A percentile compares a stretch with the other conserved stretches of the same genome.
phyloP scores from a whole-genome alignment of 2,888 invertebrate genomes.

The Monopis laevigella region DNA sequence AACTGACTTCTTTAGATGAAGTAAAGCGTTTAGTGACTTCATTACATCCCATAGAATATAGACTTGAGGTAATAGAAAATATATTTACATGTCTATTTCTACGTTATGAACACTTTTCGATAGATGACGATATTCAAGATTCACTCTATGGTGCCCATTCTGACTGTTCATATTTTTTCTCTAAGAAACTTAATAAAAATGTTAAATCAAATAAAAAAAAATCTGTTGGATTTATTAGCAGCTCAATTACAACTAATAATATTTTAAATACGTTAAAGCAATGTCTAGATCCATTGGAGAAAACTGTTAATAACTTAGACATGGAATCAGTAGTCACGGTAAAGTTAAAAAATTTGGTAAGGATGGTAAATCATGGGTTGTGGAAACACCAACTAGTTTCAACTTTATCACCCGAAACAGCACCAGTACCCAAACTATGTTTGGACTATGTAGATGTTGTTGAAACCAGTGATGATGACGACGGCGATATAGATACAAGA shows the following conservation, averaged over 20 bases:
- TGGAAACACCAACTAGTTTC: constrained; percentile 80
- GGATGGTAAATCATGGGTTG: constrained; percentile 70
- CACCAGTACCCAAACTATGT: constrained; percentile 48
- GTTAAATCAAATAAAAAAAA: constrained; percentile 31
- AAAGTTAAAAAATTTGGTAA: constrained; percentile 44
- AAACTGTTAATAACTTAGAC: constrained; percentile 31
- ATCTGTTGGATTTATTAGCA: constrained; percentile 65
- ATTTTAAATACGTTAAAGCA: constrained; percentile 66
- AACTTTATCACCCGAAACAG: constrained; percentile 56
- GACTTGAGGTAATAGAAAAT: constrained; percentile 75
- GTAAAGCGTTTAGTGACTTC: constrained; percentile 54
- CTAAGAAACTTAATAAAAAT: constrained; percentile 43
- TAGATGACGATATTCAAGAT: constrained; percentile 57
- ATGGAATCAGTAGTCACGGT: constrained; percentile 29
- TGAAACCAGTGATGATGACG: constrained; percentile 57
- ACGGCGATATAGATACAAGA: constrained; percentile 39
- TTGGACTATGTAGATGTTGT: constrained; percentile 55
- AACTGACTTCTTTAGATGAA: constrained; percentile 50
- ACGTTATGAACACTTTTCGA: constrained; percentile 69
- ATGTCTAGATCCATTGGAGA: constrained; percentile 57
- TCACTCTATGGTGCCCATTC: constrained; percentile 51
- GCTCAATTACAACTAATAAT: constrained; percentile 66
- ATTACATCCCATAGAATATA: constrained; percentile 51
- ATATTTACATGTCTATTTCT: constrained; percentile 77
- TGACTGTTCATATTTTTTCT: constrained; percentile 59